These are phyloP conservation scores for Alsophila aescularia DNA, from an alignment of 2,888 invertebrate genomes.

Conservation along the genomic window DNA sequence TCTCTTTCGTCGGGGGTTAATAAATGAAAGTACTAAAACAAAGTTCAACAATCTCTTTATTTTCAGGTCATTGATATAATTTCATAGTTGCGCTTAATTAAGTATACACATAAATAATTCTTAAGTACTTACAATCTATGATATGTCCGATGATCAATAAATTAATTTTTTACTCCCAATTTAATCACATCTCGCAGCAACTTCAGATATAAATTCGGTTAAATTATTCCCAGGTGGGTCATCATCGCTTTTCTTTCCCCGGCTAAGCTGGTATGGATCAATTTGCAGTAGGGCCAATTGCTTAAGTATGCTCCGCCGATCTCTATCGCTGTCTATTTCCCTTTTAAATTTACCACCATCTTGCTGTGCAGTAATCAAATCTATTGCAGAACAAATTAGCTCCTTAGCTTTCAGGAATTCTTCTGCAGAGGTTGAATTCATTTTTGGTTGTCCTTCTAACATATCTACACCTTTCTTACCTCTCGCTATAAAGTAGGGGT, in stretches of 20 bases:
- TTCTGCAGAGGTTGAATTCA: slow-evolving; percentile 44
- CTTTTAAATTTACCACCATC: slow-evolving; percentile 58
- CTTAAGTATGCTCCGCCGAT: slow-evolving; percentile 69
- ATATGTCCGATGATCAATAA: slow-evolving; percentile 12
- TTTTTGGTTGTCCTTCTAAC: neutral
- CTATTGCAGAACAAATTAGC: slow-evolving; percentile 67
- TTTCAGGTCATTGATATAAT: slow-evolving; percentile 42
- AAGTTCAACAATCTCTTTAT: slow-evolving; percentile 52
- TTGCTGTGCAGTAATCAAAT: slow-evolving; percentile 53
- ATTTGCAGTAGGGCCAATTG: slow-evolving; percentile 73
- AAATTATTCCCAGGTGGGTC: slow-evolving; percentile 43
- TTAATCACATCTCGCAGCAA: slow-evolving; percentile 64
- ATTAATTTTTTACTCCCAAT: slow-evolving; percentile 3
- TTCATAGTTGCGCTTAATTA: slow-evolving; percentile 30
- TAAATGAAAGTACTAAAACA: slow-evolving; percentile 31
- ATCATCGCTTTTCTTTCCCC: slow-evolving; percentile 68
- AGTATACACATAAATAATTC: slow-evolving; percentile 2
- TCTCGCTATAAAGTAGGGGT: slow-evolving; percentile 81
- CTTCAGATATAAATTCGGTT: slow-evolving; percentile 61
- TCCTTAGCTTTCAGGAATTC: slow-evolving; percentile 63
- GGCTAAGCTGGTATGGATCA: slow-evolving; percentile 76
- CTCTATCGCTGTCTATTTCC: slow-evolving; percentile 66
- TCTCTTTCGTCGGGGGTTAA: too few species aligned
- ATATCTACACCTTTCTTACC: slow-evolving; percentile 71
- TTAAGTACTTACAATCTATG: slow-evolving; percentile 6